phyloP scores from a whole-genome alignment of 2,888 invertebrate species.

The Epicampocera succincta region DNA sequence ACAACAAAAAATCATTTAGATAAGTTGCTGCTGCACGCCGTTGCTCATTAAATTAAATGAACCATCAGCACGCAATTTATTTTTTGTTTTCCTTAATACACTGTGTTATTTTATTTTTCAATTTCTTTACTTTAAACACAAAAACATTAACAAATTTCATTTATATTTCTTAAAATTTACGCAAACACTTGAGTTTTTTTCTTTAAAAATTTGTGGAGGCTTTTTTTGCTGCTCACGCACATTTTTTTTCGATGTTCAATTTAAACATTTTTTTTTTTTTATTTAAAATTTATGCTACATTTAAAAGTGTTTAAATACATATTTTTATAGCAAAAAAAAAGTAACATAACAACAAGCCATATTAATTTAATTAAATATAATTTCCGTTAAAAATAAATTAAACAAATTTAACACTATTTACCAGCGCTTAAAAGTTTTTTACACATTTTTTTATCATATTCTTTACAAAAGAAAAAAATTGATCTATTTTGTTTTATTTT shows the following conservation, averaged over 20 bases:
- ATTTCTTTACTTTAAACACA: constrained; percentile 43
- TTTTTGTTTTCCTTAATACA: constrained; percentile 62
- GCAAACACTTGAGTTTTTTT: constrained; percentile 64
- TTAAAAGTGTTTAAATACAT: constrained; percentile 1
- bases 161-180: constrained; percentile 52
- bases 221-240: constrained; percentile 55
- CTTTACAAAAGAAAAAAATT: no score
- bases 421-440: no score
- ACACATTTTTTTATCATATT: no score
- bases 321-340: neutral
- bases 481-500: no score
- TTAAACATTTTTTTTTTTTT: constrained; percentile 3
- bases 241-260: constrained; percentile 39
- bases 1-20: constrained; percentile 79
- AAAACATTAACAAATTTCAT: constrained; percentile 39
- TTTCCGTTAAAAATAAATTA: constrained; percentile 62
- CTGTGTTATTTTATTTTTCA: constrained; percentile 24
- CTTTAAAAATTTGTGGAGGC: constrained; percentile 9
- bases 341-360: constrained; percentile 24
- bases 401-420: constrained; percentile 26
- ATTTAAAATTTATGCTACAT: neutral
- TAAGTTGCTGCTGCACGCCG: constrained; percentile 76
- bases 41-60: constrained; percentile 81
- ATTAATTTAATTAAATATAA: constrained; percentile 67
- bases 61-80: constrained; percentile 81